These are phyloP conservation scores for Diaphora mendica DNA, from an alignment of 2,888 invertebrate genomes.

Conservation along the genomic window DNA sequence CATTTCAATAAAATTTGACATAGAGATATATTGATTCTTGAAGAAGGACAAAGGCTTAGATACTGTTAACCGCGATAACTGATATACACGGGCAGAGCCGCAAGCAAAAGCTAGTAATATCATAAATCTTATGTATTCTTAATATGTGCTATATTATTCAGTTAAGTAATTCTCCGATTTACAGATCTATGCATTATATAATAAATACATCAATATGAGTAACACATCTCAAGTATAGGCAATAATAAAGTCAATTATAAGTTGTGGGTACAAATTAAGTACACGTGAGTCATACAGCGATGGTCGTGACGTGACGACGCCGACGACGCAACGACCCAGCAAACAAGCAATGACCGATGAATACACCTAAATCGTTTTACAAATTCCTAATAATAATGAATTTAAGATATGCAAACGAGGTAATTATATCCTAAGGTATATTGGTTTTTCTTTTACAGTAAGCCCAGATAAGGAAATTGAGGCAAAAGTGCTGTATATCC, in stretches of 20 bases:
- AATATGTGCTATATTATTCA: too few species aligned
- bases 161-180: conserved; percentile 1
- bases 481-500: not conserved
- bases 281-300: not conserved
- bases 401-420: not conserved
- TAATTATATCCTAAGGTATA: not conserved
- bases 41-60: too few species aligned
- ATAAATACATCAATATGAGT: conserved; percentile 14
- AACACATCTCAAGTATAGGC: conserved; percentile 1
- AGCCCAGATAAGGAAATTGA: not conserved
- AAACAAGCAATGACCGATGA: not conserved
- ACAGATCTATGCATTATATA: not conserved
- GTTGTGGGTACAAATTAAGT: conserved; percentile 1
- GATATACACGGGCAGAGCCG: too few species aligned
- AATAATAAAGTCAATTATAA: conserved; percentile 9
- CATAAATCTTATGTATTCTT: not conserved
- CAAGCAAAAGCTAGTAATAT: too few species aligned
- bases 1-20: too few species aligned
- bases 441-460: not conserved
- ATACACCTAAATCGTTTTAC: not conserved
- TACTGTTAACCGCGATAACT: too few species aligned
- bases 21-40: too few species aligned
- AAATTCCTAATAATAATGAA: not conserved
- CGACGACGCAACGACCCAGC: conserved; percentile 1
- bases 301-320: not conserved